Base-by-base conservation (phyloP, 2,888 invertebrate genomes). In the Mesorhabditis spiculigera region DNA sequence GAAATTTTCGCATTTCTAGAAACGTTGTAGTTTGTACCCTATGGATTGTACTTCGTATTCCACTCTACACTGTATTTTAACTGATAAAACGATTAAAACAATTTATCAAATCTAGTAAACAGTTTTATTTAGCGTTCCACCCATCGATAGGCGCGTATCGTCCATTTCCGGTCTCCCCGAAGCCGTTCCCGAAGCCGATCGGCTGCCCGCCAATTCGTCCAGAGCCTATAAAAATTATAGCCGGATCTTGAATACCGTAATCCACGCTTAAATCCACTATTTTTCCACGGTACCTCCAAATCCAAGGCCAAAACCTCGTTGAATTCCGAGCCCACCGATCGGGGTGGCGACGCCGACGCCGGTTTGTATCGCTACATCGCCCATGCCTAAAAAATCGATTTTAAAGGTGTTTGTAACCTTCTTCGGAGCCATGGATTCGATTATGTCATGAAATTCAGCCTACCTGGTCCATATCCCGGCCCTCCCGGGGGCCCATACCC, bases 121-220 rank as follows among this genome's bases (percentile, higher is more conserved):
- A 28, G 28, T 28, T 28, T 28, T 28, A 28, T 28, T 28, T 28
- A 28, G 28, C 28, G 28, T 3, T 28, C 28, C 28, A 28, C 28
- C 28, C 28, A 28, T 28, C 28, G 28, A 28, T 28, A 28, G 28
- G 28, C 28, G n/a, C 8, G n/a, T 50, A 50, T 50, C 58, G 8
- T n/a, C 58, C 58, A 50, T n/a, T 50, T n/a, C 58, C 58, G n/a
- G 58, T 50, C 58, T 13, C n/a, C 58, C 58, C 58, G n/a, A 50
- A 50, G 2, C 58, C 58, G n/a, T 50, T 50, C 58, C 58, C 58
- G 58, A 50, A 50, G 8, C 58, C 58, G n/a, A 50, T 50, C 0
- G 58, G 58, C 3, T 13, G 8, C 3, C 58, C 58, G 0, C 58
- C 58, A n/a, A 50, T 50, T 50, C 58, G 58, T 13, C 58, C 58